Conservation (phyloP, 2,113 vertebrate genomes). For the Xyliphius kryptos region DNA sequence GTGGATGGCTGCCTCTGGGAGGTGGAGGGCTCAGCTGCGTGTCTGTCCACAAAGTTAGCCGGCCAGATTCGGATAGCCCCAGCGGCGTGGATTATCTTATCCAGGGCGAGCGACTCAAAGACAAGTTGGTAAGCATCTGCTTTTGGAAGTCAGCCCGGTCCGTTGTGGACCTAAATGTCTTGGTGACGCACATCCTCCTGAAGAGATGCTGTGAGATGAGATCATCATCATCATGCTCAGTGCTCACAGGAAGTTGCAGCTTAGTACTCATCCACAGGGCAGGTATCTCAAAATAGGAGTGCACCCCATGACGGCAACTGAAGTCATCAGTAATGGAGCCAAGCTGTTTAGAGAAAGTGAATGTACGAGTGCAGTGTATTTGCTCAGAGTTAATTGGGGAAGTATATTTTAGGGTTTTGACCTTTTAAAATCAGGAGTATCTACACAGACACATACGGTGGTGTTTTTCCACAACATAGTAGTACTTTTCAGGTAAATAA, state of each 20-base stretch:
- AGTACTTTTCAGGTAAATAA: too few relatives aligned
- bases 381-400: too few relatives aligned
- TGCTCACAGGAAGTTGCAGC: slow-evolving; percentile 54
- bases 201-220: too few relatives aligned
- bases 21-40: slow-evolving; percentile 95
- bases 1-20: slow-evolving; percentile 94
- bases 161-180: not conserved
- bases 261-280: slow-evolving; percentile 51
- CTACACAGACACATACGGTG: too few relatives aligned
- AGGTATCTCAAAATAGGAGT: slow-evolving; percentile 64
- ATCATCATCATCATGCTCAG: slow-evolving; percentile 38
- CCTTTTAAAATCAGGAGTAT: too few relatives aligned
- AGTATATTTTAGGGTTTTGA: too few relatives aligned
- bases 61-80: slow-evolving; percentile 81
- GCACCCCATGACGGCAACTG: slow-evolving; percentile 49
- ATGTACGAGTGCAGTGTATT: too few relatives aligned
- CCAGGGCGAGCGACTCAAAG: slow-evolving; percentile 95
- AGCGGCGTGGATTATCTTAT: slow-evolving; percentile 84
- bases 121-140: slow-evolving; percentile 81
- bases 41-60: slow-evolving; percentile 89
- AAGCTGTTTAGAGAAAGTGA: too few relatives aligned
- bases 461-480: too few relatives aligned
- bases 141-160: too few relatives aligned
- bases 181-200: slow-evolving; percentile 32
- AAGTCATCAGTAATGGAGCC: slow-evolving; percentile 56